phyloP scores from a whole-genome alignment of 2,888 invertebrate species.

The Prosopocoilus inquinatus region DNA sequence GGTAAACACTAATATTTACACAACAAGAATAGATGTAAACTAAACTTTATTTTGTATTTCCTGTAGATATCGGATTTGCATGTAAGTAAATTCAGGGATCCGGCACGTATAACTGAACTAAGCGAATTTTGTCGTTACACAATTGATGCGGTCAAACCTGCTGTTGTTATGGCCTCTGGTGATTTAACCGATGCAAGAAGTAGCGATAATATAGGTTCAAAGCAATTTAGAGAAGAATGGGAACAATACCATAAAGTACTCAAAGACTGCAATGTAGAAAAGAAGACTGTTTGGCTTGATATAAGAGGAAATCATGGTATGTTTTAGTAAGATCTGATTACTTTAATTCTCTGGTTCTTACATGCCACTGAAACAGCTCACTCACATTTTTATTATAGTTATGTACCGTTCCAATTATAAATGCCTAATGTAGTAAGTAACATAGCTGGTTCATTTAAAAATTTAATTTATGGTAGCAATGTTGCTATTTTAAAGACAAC shows the following conservation, averaged over 20 bases:
- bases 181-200: conserved; percentile 88
- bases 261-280: conserved; percentile 62
- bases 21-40: neutral
- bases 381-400: too few species aligned
- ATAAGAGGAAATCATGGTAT: conserved; percentile 90
- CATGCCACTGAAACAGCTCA: too few species aligned
- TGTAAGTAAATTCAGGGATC: conserved; percentile 80
- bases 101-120: conserved; percentile 70
- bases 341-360: neutral
- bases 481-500: too few species aligned
- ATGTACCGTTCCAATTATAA: too few species aligned
- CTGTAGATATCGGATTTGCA: conserved; percentile 85
- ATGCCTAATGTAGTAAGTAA: too few species aligned
- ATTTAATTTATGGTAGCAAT: too few species aligned
- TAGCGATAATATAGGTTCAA: conserved; percentile 74
- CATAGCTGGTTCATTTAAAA: too few species aligned
- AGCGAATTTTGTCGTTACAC: conserved; percentile 76
- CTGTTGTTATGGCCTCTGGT: conserved; percentile 79
- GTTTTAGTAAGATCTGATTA: conserved; percentile 19
- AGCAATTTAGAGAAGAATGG: conserved; percentile 83
- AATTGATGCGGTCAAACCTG: conserved; percentile 69
- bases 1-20: conserved; percentile 49
- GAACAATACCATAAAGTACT: conserved; percentile 70
- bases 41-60: conserved; percentile 20
- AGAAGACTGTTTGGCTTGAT: conserved; percentile 81